Evolutionary conservation across 2,797 vertebrate genomes (phyloP), one percentile per base, ranked within the genome.

Genomic region (Enoplosus armatus): DNA sequence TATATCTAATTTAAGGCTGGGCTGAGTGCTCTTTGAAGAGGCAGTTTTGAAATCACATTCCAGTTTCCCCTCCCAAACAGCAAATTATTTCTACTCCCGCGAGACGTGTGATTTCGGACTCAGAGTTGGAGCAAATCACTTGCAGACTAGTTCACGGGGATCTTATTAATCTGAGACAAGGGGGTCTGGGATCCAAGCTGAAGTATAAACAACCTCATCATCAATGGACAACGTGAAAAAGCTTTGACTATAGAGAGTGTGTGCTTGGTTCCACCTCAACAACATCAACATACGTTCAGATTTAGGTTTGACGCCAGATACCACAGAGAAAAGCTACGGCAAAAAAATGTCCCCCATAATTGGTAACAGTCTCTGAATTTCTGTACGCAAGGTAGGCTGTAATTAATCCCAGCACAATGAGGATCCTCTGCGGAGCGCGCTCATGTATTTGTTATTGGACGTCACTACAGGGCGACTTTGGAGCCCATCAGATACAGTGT

Each of bases 391-490:
- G 96, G 96, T 97, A 90, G 83, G 73, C 81, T 87, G 89, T 95
- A 98, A 99, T 98, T 97, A 97, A 96, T 97, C 96, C 97, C 97
- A 99, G 96, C 92, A 93, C 94, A 90, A 93, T 93, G 96, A 96
- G 95, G 96, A 97, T 97, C 96, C 95, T 97, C 96, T 95, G 84
- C 89, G 93, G 94, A 95, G 95, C 93, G 83, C 65, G 81, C 90
- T 95, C 94, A 94, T 95, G 96, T 97, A 97, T 98, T 99, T 97
- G 97, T 98, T 98, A 97, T 96, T 96, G 94, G 94, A 97, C 95
- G 95, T 96, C 95, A 91, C 94, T 89, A 93, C 93, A 93, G 95
- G 95, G 95, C 94, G 95, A 94, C 94, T 96, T 96, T 97, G 96
- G 95, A 95, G 95, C 96, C 96, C 95, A 95, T 98, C 97, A 97